A percentile compares a stretch with the other conserved stretches of the same genome.
phyloP scores from a whole-genome alignment of 2,797 vertebrate genomes.

The Okamejei kenojei region DNA sequence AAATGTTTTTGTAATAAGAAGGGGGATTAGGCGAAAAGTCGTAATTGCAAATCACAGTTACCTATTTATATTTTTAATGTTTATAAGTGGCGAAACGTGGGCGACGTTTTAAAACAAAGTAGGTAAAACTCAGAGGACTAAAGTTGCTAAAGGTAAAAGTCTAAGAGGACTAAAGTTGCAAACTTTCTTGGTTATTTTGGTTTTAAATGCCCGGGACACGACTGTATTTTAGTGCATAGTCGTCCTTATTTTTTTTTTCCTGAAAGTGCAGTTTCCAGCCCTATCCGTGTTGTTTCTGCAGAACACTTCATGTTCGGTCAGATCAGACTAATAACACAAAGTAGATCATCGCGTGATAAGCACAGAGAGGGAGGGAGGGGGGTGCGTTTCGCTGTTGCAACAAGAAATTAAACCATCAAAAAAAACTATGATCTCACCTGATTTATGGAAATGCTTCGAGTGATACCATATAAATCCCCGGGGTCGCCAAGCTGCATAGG shows the following conservation, averaged over 20 bases:
- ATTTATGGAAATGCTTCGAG: constrained; percentile 25
- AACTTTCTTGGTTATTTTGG: neutral
- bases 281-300: neutral
- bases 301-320: neutral
- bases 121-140: neutral
- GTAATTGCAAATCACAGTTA: neutral
- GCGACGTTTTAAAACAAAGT: neutral
- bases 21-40: neutral
- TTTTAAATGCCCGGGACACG: neutral
- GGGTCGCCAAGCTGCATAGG: neutral
- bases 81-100: neutral
- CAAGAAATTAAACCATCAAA: constrained; percentile 30
- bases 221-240: neutral
- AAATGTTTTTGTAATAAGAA: neutral
- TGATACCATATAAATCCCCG: constrained; percentile 25
- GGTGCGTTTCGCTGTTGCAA: neutral
- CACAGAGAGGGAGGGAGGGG: neutral
- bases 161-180: neutral
- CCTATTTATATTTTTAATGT: neutral
- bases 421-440: constrained; percentile 36
- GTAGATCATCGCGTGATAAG: constrained; percentile 26
- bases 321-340: constrained; percentile 21
- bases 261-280: neutral
- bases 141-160: neutral
- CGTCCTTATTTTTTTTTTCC: neutral